Conservation (phyloP, 2,113 vertebrate species). For the Corvus hawaiiensis region DNA sequence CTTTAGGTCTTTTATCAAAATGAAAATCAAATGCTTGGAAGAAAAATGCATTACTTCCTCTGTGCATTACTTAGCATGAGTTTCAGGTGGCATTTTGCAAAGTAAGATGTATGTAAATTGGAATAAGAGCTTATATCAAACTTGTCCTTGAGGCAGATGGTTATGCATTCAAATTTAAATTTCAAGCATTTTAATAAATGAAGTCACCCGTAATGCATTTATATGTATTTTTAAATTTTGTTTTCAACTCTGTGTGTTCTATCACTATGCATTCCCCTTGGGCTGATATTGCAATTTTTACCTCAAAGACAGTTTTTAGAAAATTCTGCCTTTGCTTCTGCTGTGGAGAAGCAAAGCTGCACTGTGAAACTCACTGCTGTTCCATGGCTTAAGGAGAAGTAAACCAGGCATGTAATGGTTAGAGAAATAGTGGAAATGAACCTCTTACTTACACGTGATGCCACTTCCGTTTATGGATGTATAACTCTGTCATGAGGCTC, state of each 20-base stretch:
- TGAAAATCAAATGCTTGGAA: neutral
- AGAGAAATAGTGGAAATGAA: neutral
- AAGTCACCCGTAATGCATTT: neutral
- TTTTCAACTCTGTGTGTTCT: neutral
- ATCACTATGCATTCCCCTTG: neutral
- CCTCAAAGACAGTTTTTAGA: neutral
- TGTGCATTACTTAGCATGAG: neutral
- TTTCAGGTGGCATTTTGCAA: slow-evolving; percentile 2
- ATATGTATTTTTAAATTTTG: neutral
- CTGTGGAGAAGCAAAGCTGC: neutral
- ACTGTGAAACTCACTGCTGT: neutral
- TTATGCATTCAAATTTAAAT: slow-evolving; percentile 37
- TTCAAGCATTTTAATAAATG: neutral
- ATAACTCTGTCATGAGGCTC: neutral
- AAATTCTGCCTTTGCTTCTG: neutral
- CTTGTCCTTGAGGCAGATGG: neutral
- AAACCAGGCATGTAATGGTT: neutral
- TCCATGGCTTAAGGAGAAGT: neutral
- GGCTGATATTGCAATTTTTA: neutral
- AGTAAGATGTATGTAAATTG: neutral
- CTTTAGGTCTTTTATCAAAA: neutral
- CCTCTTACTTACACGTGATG: neutral
- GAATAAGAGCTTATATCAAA: neutral
- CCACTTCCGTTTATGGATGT: neutral
- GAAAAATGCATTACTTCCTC: neutral